Conservation (phyloP, 2,888 invertebrate genomes). For the Fragum whitleyi region DNA sequence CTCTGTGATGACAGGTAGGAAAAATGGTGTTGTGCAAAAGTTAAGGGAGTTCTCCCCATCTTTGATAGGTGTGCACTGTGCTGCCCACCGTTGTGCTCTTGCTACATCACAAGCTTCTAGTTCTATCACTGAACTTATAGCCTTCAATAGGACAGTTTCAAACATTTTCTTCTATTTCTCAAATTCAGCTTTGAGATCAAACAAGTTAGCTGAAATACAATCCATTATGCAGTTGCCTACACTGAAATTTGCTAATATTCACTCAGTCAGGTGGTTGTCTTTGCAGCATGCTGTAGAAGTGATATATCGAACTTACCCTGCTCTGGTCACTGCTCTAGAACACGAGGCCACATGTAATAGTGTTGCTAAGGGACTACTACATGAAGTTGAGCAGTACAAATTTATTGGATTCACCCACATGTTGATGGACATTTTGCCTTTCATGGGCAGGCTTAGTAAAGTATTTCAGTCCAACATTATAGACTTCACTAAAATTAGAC, state of each 20-base stretch:
- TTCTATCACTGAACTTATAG: conserved; percentile 20
- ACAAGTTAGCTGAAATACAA: conserved; percentile 47
- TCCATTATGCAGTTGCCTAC: conserved; percentile 52
- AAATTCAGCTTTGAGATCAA: conserved; percentile 45
- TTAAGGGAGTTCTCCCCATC: too few species aligned
- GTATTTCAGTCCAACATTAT: too few species aligned
- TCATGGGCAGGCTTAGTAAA: too few species aligned
- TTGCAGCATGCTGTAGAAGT: conserved; percentile 54
- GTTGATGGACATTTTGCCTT: too few species aligned
- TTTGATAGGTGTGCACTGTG: too few species aligned
- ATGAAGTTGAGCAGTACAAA: too few species aligned
- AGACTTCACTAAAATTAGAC: conserved; percentile 45
- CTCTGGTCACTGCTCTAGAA: too few species aligned
- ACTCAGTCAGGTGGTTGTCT: conserved; percentile 60
- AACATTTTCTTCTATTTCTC: conserved; percentile 42
- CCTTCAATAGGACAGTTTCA: conserved; percentile 25
- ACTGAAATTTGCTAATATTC: conserved; percentile 55
- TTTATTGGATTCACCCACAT: too few species aligned
- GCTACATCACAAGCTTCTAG: conserved; percentile 50
- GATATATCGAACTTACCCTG: conserved; percentile 56
- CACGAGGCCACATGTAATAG: conserved; percentile 42
- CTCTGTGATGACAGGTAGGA: conserved; percentile 49
- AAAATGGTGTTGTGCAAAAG: too few species aligned
- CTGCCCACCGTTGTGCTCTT: conserved; percentile 46
- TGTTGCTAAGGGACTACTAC: conserved; percentile 52